These are phyloP conservation scores for Uloborus diversus DNA, from an alignment of 1,140 invertebrate genomes.

Conservation along the genomic window DNA sequence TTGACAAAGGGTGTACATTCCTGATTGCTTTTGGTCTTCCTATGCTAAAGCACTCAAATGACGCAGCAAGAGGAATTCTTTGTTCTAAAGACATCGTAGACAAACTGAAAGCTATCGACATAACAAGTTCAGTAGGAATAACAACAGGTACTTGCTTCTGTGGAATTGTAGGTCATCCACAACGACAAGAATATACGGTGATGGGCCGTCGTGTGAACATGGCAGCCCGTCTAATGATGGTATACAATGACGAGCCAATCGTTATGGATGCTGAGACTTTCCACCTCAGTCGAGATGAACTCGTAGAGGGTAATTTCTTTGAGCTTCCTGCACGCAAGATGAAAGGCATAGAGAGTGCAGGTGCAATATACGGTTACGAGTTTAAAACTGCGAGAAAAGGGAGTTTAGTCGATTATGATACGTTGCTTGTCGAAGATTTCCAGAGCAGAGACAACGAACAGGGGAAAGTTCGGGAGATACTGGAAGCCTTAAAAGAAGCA, in stretches of 20 bases:
- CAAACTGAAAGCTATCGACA: background rate
- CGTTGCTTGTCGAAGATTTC: background rate
- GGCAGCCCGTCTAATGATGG: slow-evolving; percentile 38
- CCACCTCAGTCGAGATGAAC: background rate
- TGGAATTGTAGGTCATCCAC: slow-evolving; percentile 46
- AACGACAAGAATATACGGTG: slow-evolving; percentile 52
- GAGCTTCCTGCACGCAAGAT: background rate
- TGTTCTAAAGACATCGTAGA: slow-evolving; percentile 17
- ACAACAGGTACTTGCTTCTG: slow-evolving; percentile 41
- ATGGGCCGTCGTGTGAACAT: slow-evolving; percentile 36
- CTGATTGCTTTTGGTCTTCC: slow-evolving; percentile 37
- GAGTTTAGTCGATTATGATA: background rate
- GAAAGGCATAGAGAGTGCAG: slow-evolving; percentile 27
- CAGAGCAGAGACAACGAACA: background rate
- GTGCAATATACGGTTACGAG: slow-evolving; percentile 14
- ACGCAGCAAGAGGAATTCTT: slow-evolving; percentile 24
- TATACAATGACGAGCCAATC: slow-evolving; percentile 13
- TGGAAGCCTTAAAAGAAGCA: background rate
- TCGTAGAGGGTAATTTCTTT: slow-evolving; percentile 9
- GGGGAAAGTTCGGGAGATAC: background rate
- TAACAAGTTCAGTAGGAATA: slow-evolving; percentile 11
- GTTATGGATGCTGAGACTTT: slow-evolving; percentile 22
- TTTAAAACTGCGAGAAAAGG: background rate
- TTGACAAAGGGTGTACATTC: slow-evolving; percentile 48
- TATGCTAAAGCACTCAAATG: slow-evolving; percentile 30